Base-by-base conservation (phyloP, 2,797 vertebrate species). In the Scleropages formosus region DNA sequence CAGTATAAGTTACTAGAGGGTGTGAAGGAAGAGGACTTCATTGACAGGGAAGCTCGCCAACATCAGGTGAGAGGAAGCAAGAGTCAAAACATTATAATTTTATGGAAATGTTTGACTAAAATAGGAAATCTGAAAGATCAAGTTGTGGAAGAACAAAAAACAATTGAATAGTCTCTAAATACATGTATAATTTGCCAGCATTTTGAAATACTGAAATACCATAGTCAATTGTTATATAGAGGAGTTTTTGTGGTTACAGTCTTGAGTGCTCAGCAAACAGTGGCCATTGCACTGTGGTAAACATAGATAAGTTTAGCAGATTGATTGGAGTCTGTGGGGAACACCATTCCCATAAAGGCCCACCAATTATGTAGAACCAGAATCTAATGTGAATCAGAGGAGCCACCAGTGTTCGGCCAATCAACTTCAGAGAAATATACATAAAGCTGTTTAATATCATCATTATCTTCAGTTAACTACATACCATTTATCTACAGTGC, bases 11-110 rank as follows among this genome's bases (percentile, higher is more conserved):
- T 79, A 46, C 86, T 84, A 0, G 80, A 93, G 8, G 93, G 94
- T 0, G 83, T 88, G 0, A 76, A 85, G 59, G 87, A 91, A 27
- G 85, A 87, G n/a, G 90, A 87, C 66, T 84, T 98, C 85, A 82
- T 95, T 58, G 96, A 99, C 82, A 65, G 77, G 49, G 97, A 99
- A 81, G 94, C 94, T 74, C 92, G 84, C 13, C 89, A 90, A 10
- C 95, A 99, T 81, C 92, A 98, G 92, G 97, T 96, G 78, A 92
- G 86, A 13, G 59, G 6, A 59, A 16, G 0, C 3, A 44, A 4
- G 13, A 53, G 9, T 22, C 61, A 24, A 39, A 39, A 39, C n/a
- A n/a, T n/a, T n/a, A n/a, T n/a, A n/a, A n/a, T n/a, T n/a, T n/a
- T n/a, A n/a, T n/a, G n/a, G n/a, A n/a, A n/a, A n/a, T n/a, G n/a